Base-by-base conservation (phyloP, 1,140 invertebrate species). In the Drosophila jambulina region DNA sequence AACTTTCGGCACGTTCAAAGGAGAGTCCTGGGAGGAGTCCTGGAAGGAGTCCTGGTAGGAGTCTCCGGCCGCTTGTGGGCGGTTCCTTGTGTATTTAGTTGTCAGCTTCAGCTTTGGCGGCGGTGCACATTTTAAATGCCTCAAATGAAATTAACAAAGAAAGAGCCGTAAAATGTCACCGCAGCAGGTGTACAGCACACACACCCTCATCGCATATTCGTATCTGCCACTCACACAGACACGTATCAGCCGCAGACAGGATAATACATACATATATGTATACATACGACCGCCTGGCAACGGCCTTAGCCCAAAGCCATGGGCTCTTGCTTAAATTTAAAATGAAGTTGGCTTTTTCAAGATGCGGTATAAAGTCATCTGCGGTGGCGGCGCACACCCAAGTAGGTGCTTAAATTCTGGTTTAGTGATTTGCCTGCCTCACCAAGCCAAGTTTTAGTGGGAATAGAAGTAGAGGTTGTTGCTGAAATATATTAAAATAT, bases 111-210 rank as follows among this genome's bases (percentile, higher is more conserved):
- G 84, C 69, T 43, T 72, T 64, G 82, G 84, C 74, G 51, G 78
- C 69, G 84, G 68, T 75, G 78, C 77, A 84, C 80, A 90, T 81
- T 88, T 88, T 88, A 90, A 88, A 88, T 84, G 84, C 80, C 70
- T 84, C 85, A 88, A 88, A 88, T 81, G 85, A 88, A 88, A 88
- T 88, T 88, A 88, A 88, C 84, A 88, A 88, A 88, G 84, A 88
- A 80, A 83, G 81, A 88, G 84, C 80, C 72, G 80, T 88, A 88
- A 88, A 88, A 84, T 90, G 84, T 88, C 84, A 84, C 85, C 80
- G 19, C 85, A 88, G 84, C 80, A 88, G 84, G 84, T 87, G 77
- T 78, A 70, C 21, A 53, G 19, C 13, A 10, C 51, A 34, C 42
- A 62, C 19, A 57, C 19, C 51, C 54, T 46, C 56, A 49, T 64